Percentiles rank a stretch among this genome's conserved stretches.
Evolutionary conservation across 2,888 invertebrate genomes (phyloP).

Genomic region (Dryadula phaetusa): DNA sequence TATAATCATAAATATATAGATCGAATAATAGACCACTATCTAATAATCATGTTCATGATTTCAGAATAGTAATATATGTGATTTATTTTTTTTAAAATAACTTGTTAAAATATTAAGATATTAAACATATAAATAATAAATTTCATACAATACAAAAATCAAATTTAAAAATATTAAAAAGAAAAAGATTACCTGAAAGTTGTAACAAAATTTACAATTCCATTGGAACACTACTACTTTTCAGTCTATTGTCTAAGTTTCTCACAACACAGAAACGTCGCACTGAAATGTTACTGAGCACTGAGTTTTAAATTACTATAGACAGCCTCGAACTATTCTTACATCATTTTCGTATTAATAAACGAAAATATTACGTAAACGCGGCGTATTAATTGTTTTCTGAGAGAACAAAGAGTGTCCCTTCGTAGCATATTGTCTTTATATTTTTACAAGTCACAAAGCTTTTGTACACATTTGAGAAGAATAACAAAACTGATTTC

Average conservation of each 20-base stretch:
- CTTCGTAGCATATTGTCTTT: conserved; percentile 62
- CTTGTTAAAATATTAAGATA: background rate
- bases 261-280: conserved; percentile 69
- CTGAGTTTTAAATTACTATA: conserved; percentile 43
- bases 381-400: conserved; percentile 56
- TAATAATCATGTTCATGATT: background rate
- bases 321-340: conserved; percentile 33
- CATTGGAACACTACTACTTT: conserved; percentile 58
- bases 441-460: conserved; percentile 67
- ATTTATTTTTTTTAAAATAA: background rate
- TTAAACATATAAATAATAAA: background rate
- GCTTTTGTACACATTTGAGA: conserved; percentile 71
- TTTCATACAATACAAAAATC: background rate
- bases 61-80: background rate
- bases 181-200: conserved; percentile 56
- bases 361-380: conserved; percentile 55
- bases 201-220: conserved; percentile 59
- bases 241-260: conserved; percentile 58
- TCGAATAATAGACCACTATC: background rate
- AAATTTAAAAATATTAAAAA: background rate
- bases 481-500: conserved; percentile 76
- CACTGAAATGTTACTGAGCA: conserved; percentile 37
- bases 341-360: conserved; percentile 43
- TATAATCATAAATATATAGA: background rate
- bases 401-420: conserved; percentile 57